Conservation (phyloP, 2,113 vertebrate species). For the Raja brachyura region DNA sequence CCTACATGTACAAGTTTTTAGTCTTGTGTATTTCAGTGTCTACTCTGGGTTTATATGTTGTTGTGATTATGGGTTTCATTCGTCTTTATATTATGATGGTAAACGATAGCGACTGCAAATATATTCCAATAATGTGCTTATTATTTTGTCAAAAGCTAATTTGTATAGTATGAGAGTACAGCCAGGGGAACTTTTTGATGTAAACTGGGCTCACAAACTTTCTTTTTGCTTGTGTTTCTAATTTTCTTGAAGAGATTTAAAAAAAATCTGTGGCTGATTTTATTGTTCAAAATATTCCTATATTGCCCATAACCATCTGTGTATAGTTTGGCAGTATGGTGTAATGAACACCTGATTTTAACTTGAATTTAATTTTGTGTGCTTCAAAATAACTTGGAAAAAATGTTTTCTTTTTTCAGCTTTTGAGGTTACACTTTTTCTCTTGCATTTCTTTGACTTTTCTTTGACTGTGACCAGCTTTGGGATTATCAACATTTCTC, state of each 20-base stretch:
- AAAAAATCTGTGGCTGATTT: slow-evolving; percentile 23
- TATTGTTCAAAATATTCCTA: slow-evolving; percentile 18
- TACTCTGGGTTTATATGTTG: background rate
- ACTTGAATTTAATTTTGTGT: slow-evolving; percentile 17
- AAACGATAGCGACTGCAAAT: background rate
- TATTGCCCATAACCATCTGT: background rate
- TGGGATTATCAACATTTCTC: background rate
- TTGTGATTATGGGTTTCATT: background rate
- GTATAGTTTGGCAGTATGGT: background rate
- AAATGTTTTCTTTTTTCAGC: background rate
- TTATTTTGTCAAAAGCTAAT: background rate
- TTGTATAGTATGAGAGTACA: slow-evolving; percentile 21
- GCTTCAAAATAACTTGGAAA: slow-evolving; percentile 8
- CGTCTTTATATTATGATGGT: background rate
- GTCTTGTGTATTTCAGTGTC: background rate
- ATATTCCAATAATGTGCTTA: background rate
- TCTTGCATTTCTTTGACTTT: background rate
- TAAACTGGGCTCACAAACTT: slow-evolving; percentile 14
- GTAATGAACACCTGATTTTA: slow-evolving; percentile 24
- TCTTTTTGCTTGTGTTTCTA: slow-evolving; percentile 34
- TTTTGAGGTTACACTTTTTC: background rate
- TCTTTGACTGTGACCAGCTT: background rate
- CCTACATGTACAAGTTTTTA: background rate
- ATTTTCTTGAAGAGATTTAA: slow-evolving; percentile 22
- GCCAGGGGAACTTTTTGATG: background rate